Base-by-base conservation (phyloP, 2,888 invertebrate genomes). In the Sepioteuthis lessoniana region DNA sequence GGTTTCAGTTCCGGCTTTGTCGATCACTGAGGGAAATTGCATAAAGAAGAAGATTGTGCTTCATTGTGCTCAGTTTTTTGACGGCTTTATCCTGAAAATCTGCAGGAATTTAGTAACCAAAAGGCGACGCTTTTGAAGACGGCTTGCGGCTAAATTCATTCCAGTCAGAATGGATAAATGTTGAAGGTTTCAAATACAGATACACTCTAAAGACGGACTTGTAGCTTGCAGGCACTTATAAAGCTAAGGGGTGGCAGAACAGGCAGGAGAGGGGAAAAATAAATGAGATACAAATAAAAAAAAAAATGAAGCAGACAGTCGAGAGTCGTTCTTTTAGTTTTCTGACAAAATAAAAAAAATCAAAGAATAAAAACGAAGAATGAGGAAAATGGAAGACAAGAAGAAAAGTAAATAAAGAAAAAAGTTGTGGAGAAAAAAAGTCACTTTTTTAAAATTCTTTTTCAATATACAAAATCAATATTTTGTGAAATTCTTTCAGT, bases 61-160 rank as follows among this genome's bases (percentile, higher is more conserved):
- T 8, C 92, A 92, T 92, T 92, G 92, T 92, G 16, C 92, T 25
- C 92, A 47, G 92, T n/a, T 92, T 92, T 91, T 42, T 92, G 92
- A 47, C 47, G 92, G 92, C 92, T 92, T 92, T 92, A 46, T 92
- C 92, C 92, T 92, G 92, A 42, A 92, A 92, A 47, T 47, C 47
- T 47, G 42, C 42, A 47, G 92, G 47, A 92, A 47, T 46, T 92
- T 42, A n/a, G 47, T 92, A 46, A 92, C 46, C 92, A 92, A 92
- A 47, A 42, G 92, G 47, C 47, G 92, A 92, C 92, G 47, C 47
- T 92, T 92, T 92, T 92, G 42, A 92, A 92, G 46, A 92, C 42
- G 19, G 42, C 92, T 92, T 46, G 46, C 42, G 92, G 92, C 42
- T 91, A 38, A 91, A 91, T 91, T 42, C 46, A 91, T 91, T 91